Base-by-base conservation (phyloP, 2,888 invertebrate species). In the Lasioglossum pauxillum region DNA sequence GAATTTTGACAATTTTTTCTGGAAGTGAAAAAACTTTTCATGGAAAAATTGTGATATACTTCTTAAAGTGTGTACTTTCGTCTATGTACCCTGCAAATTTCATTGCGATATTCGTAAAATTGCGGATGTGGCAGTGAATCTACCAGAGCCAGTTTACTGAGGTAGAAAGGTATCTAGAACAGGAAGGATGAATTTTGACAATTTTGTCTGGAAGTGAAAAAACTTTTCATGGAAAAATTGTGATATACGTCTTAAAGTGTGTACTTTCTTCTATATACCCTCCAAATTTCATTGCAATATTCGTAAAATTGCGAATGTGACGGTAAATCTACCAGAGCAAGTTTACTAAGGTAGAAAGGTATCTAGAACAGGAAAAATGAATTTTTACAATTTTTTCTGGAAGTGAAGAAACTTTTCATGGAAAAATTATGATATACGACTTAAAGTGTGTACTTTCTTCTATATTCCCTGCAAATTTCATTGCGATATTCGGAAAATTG, bases 141-240 rank as follows among this genome's bases (percentile, higher is more conserved):
- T n/a, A n/a, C n/a, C n/a, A n/a, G n/a, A n/a, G n/a, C n/a, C n/a
- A n/a, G n/a, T n/a, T n/a, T n/a, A n/a, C n/a, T n/a, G n/a, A n/a
- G n/a, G n/a, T n/a, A n/a, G n/a, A n/a, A n/a, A n/a, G n/a, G n/a
- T n/a, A n/a, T n/a, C n/a, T n/a, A n/a, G n/a, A n/a, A n/a, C n/a
- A n/a, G n/a, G n/a, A n/a, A n/a, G n/a, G n/a, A n/a, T 53, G 10
- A 23, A 53, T 3, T 53, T 53, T 53, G 10, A 23, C 10, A 23
- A 57, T n/a, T 57, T 1, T n/a, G n/a, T n/a, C 1, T 1, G 0
- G 1, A 1, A n/a, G n/a, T n/a, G 4, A 4, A 12, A 0, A n/a
- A 4, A 57, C 12, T 12, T n/a, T n/a, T 57, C 1, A 4, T 12
- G 1, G 12, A 0, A 12, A n/a, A 57, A 0, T 57, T n/a, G 4